Percentiles rank a stretch among this genome's conserved stretches.
These are phyloP conservation scores for Mizuhopecten yessoensis DNA, from an alignment of 1,140 invertebrate species.

Conservation along the genomic window DNA sequence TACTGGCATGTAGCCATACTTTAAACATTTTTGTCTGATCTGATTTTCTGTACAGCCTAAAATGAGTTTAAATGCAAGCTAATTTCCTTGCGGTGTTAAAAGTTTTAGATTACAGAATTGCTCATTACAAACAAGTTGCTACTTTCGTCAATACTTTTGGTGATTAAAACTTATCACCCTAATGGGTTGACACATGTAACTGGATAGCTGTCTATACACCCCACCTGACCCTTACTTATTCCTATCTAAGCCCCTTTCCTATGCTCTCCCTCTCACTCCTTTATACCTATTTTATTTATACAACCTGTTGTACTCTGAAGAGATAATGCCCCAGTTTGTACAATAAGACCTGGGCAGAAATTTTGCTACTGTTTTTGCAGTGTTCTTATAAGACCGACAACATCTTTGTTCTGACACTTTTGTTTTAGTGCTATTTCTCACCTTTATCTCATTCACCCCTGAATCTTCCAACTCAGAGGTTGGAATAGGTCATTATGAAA, in stretches of 20 bases:
- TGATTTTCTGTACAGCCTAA: neutral
- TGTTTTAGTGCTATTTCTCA: too few species aligned
- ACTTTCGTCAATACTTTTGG: neutral
- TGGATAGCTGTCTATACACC: neutral
- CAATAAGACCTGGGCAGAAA: too few species aligned
- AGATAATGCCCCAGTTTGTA: too few species aligned
- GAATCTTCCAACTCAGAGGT: too few species aligned
- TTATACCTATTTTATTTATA: neutral
- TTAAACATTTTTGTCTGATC: neutral
- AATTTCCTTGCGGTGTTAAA: conserved; percentile 17
- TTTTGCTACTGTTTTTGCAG: too few species aligned
- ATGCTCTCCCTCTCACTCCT: neutral
- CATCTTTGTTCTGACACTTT: too few species aligned
- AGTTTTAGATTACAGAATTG: neutral
- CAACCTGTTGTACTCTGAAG: too few species aligned
- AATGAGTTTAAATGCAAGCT: conserved; percentile 8
- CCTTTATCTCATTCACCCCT: too few species aligned
- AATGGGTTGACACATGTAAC: neutral
- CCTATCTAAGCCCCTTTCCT: neutral
- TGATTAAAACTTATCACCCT: conserved; percentile 11
- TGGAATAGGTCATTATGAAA: too few species aligned
- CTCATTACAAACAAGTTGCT: conserved; percentile 28
- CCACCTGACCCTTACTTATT: neutral
- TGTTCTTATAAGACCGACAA: too few species aligned
- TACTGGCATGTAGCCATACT: neutral